Conservation (phyloP, 2,797 vertebrate species). For the Phrynocephalus vlangalii region DNA sequence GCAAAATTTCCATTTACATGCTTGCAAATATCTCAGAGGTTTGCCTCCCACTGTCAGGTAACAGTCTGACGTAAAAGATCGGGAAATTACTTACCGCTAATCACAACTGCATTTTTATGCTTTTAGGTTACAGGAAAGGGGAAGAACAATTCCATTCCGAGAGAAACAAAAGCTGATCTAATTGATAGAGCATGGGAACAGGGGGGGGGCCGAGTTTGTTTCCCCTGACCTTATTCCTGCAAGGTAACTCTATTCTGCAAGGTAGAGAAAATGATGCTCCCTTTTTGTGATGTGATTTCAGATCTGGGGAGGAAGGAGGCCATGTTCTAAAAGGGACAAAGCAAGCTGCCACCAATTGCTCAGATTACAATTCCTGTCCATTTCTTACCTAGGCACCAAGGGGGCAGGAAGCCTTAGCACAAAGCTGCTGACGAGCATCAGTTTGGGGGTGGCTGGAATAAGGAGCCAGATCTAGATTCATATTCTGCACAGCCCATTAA, state of each 20-base stretch:
- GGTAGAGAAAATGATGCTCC: not conserved
- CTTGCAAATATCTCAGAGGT: not conserved
- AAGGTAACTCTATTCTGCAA: not conserved
- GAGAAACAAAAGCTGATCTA: not conserved
- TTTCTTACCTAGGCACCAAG: too few species aligned
- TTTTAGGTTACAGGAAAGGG: not conserved
- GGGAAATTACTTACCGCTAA: not conserved
- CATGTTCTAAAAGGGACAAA: not conserved
- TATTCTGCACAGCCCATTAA: too few species aligned
- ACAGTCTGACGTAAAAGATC: not conserved
- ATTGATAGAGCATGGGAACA: not conserved
- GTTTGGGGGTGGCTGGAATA: not conserved
- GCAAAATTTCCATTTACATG: not conserved
- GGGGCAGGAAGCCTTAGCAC: too few species aligned
- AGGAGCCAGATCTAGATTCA: not conserved
- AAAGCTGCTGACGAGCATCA: too few species aligned
- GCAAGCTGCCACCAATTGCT: too few species aligned
- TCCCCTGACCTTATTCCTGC: not conserved
- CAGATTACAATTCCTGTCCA: too few species aligned
- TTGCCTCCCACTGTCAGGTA: not conserved
- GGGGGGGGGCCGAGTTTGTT: too few species aligned
- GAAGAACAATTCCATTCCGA: not conserved
- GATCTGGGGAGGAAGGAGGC: not conserved
- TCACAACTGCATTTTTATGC: not conserved
- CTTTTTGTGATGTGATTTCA: not conserved